These are phyloP conservation scores for Drosophila hamatofila DNA, from an alignment of 2,888 invertebrate species.

Conservation along the genomic window DNA sequence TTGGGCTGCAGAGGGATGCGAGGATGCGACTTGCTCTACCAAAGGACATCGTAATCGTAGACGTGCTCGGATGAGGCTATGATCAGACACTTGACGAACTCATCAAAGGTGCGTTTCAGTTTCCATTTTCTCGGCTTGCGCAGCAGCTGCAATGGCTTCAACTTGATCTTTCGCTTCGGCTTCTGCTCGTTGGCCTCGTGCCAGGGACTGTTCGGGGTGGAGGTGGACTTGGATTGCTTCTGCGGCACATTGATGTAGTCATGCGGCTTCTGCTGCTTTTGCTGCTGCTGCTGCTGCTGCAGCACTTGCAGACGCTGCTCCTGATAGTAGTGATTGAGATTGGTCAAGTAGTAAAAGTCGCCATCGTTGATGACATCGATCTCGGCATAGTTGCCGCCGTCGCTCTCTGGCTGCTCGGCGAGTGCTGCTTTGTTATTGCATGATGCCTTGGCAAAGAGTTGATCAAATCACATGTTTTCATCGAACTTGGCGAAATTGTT, in stretches of 20 bases:
- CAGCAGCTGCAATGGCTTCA: conserved; percentile 59
- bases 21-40: conserved; percentile 45
- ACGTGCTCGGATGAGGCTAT: conserved; percentile 74
- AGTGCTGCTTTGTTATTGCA: background rate
- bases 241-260: conserved; percentile 62
- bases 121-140: conserved; percentile 81
- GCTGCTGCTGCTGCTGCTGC: conserved; percentile 42
- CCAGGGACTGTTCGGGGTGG: conserved; percentile 73
- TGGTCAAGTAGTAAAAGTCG: conserved; percentile 79
- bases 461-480: conserved; percentile 86
- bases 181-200: conserved; percentile 40
- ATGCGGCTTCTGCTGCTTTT: conserved; percentile 36
- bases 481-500: conserved; percentile 85
- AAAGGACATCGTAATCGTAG: conserved; percentile 71
- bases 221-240: conserved; percentile 46
- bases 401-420: conserved; percentile 35
- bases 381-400: conserved; percentile 75
- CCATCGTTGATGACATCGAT: conserved; percentile 79
- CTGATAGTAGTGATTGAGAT: conserved; percentile 81
- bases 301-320: conserved; percentile 62
- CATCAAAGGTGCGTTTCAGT: conserved; percentile 68
- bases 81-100: conserved; percentile 69
- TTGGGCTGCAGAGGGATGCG: background rate
- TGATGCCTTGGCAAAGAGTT: conserved; percentile 77
- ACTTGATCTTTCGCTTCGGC: conserved; percentile 32